Evolutionary conservation across 23 tunicate genomes (phyloP).

Genomic region (Ascidia mentula): DNA sequence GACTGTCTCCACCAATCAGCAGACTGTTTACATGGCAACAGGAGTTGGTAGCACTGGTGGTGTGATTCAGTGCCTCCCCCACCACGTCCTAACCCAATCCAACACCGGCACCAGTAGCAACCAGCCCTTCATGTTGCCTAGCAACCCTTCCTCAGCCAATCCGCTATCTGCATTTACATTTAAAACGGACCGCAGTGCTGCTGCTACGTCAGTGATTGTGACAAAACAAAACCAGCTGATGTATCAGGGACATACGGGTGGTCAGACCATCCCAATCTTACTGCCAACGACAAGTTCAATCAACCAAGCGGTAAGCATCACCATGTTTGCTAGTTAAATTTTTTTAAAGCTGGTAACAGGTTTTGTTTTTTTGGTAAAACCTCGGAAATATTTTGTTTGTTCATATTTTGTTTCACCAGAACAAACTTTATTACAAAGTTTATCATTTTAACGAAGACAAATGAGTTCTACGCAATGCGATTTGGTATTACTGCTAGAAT

Average conservation of each 20-base stretch:
- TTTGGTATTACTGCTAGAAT: no score
- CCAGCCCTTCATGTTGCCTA: not conserved
- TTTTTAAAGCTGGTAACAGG: no score
- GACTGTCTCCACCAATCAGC: constrained; percentile 8
- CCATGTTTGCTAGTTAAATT: no score
- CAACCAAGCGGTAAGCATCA: no score
- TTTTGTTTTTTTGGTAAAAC: no score
- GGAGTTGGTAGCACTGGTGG: not conserved
- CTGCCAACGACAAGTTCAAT: not conserved
- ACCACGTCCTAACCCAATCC: not conserved
- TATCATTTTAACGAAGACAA: no score
- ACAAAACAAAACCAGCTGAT: not conserved
- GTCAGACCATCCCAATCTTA: not conserved
- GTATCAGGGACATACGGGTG: not conserved
- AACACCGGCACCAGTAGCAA: not conserved
- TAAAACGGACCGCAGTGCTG: not conserved
- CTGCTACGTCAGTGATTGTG: not conserved
- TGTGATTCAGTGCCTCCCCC: not conserved
- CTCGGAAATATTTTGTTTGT: no score
- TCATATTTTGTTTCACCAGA: no score
- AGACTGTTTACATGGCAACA: not conserved
- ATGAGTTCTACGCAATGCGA: no score
- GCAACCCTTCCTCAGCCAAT: not conserved
- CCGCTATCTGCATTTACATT: not conserved
- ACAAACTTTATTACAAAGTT: no score